Evolutionary conservation across 2,888 invertebrate genomes (phyloP).

Genomic region (Cephus runcator): DNA sequence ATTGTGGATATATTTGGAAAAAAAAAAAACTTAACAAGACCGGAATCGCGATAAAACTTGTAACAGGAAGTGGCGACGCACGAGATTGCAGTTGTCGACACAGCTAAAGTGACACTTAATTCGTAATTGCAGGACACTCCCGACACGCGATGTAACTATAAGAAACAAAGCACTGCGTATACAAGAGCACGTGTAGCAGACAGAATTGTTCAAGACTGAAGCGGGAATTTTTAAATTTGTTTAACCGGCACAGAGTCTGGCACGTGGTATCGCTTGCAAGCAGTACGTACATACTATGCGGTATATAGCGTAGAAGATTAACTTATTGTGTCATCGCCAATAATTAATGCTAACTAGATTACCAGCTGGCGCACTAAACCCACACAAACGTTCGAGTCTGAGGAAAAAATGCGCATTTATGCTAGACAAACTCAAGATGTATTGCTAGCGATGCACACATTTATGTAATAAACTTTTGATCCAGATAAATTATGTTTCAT

Average conservation of each 20-base stretch:
- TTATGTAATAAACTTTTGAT: neutral
- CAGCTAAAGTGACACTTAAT: neutral
- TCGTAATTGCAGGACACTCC: neutral
- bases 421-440: neutral
- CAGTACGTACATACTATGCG: neutral
- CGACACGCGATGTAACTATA: neutral
- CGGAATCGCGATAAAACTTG: constrained; percentile 28
- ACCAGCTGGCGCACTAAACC: constrained; percentile 2
- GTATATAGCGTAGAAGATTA: constrained; percentile 1
- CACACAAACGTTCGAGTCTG: neutral
- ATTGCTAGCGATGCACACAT: neutral
- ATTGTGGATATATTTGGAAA: neutral
- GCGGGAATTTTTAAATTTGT: neutral
- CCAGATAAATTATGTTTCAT: neutral
- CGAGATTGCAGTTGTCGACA: constrained; percentile 2
- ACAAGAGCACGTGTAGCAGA: neutral
- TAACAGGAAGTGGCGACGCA: constrained; percentile 32
- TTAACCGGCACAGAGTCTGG: neutral
- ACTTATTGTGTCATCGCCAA: constrained; percentile 30
- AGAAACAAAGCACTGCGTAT: neutral
- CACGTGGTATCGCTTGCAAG: constrained; percentile 33
- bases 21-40: constrained; percentile 11
- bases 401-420: neutral
- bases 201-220: neutral
- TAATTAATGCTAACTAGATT: constrained; percentile 37